A percentile compares a stretch with the other conserved stretches of the same genome.
phyloP scores from a whole-genome alignment of 2,888 invertebrate species.

The Neoascia interrupta region DNA sequence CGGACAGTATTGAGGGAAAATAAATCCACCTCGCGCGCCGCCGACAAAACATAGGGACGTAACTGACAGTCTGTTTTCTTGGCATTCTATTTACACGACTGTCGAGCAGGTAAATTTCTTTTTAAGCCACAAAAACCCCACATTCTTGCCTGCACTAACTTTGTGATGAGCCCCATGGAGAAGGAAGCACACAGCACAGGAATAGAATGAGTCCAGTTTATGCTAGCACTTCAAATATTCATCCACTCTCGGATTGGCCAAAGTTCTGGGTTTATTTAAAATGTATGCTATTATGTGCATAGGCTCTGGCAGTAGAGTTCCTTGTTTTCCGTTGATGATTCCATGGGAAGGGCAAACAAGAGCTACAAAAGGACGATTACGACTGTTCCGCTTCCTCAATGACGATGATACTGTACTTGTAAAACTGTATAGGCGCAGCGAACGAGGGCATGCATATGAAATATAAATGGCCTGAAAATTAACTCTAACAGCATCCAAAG shows the following conservation, averaged over 20 bases:
- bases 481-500: constrained; percentile 53
- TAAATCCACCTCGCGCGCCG: background rate
- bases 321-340: constrained; percentile 63
- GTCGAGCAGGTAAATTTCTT: constrained; percentile 31
- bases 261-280: constrained; percentile 55
- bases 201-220: constrained; percentile 59
- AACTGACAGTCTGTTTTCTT: background rate
- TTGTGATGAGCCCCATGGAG: constrained; percentile 15
- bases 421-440: no score
- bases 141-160: background rate
- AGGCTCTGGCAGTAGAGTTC: no score
- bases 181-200: constrained; percentile 16
- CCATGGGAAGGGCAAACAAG: constrained; percentile 48
- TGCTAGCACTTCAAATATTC: constrained; percentile 61
- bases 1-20: constrained; percentile 29
- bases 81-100: no score
- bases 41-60: background rate
- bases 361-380: constrained; percentile 54
- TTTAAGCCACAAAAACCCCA: constrained; percentile 17
- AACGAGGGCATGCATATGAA: constrained; percentile 37
- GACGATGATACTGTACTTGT: constrained; percentile 50
- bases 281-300: no score
- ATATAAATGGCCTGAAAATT: constrained; percentile 61
- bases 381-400: constrained; percentile 10
- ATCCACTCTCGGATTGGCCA: constrained; percentile 55